A percentile compares a stretch with the other conserved stretches of the same genome.
These are phyloP conservation scores for Apomyelois bistriatella DNA, from an alignment of 2,888 invertebrate species.

Conservation along the genomic window DNA sequence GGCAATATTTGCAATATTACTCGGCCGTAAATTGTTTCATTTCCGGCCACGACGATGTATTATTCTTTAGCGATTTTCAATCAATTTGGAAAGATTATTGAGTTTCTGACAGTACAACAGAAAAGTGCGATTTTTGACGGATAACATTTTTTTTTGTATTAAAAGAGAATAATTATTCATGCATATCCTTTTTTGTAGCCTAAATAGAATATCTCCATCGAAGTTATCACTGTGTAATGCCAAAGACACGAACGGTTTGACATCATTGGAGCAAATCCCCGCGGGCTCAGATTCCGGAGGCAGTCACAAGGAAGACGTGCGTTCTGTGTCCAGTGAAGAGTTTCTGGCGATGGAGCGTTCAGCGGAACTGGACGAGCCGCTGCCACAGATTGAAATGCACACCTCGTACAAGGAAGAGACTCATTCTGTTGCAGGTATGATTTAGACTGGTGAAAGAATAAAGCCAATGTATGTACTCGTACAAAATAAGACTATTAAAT, in stretches of 20 bases:
- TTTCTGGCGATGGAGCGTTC: conserved; percentile 75
- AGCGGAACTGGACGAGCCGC: conserved; percentile 53
- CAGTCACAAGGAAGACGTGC: conserved; percentile 59
- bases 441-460: background rate
- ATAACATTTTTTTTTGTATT: too few species aligned
- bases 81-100: too few species aligned
- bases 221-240: conserved; percentile 65
- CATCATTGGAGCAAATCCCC: conserved; percentile 51
- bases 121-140: too few species aligned
- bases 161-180: too few species aligned
- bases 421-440: conserved; percentile 41
- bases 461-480: too few species aligned
- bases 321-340: conserved; percentile 68
- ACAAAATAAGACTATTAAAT: too few species aligned
- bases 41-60: too few species aligned
- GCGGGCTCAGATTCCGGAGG: conserved; percentile 59
- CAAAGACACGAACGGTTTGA: conserved; percentile 55
- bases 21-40: too few species aligned
- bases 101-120: too few species aligned
- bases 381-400: conserved; percentile 39
- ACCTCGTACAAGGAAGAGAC: conserved; percentile 46
- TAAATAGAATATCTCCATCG: conserved; percentile 71
- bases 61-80: too few species aligned
- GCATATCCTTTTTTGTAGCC: conserved; percentile 37
- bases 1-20: too few species aligned